Evolutionary conservation across 2,797 vertebrate genomes (phyloP).

Genomic region (Pygocentrus nattereri): DNA sequence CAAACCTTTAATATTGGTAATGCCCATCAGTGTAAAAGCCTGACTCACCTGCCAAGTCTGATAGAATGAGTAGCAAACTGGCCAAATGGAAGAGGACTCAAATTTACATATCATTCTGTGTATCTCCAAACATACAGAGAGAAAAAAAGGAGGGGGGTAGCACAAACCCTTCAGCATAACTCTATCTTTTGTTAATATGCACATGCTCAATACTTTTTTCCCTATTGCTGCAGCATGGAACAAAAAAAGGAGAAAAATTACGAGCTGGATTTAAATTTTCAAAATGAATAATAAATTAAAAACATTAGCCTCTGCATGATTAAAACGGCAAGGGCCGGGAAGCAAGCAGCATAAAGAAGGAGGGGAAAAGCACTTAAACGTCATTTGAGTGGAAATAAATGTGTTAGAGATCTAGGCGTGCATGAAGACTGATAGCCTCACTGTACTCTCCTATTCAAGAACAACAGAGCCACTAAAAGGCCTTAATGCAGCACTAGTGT

Average conservation of each 20-base stretch:
- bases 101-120: constrained; percentile 69
- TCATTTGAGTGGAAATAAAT: constrained; percentile 60
- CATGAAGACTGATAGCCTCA: constrained; percentile 36
- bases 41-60: constrained; percentile 65
- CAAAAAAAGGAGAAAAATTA: constrained; percentile 63
- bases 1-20: constrained; percentile 76
- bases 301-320: constrained; percentile 71
- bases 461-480: constrained; percentile 21
- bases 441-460: constrained; percentile 40
- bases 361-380: constrained; percentile 45
- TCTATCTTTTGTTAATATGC: constrained; percentile 12
- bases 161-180: not conserved
- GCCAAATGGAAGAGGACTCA: constrained; percentile 65
- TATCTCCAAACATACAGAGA: constrained; percentile 52
- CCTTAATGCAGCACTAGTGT: constrained; percentile 39
- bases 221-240: constrained; percentile 50
- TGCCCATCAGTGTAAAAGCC: constrained; percentile 70
- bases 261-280: constrained; percentile 62
- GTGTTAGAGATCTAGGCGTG: constrained; percentile 46
- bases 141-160: not conserved
- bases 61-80: constrained; percentile 56
- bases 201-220: constrained; percentile 34
- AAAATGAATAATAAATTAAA: constrained; percentile 77
- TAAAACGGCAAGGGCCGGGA: constrained; percentile 67
- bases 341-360: constrained; percentile 62